Conservation (phyloP, 2,888 invertebrate species). For the Drosophila pegasa region DNA sequence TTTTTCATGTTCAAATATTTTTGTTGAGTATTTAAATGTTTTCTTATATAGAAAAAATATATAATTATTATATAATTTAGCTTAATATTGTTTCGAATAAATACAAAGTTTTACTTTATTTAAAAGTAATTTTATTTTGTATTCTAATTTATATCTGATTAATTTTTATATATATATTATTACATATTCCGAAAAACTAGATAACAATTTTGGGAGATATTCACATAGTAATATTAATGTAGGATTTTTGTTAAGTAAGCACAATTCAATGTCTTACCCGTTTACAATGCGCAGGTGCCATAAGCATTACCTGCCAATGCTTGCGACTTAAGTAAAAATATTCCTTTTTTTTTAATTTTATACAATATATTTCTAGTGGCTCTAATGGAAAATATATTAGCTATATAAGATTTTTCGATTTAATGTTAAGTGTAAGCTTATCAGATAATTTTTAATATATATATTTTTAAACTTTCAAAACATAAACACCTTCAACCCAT, state of each 20-base stretch:
- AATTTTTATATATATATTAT: background rate
- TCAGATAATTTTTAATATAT: too few relatives aligned
- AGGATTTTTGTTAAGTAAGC: background rate
- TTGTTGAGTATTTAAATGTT: background rate
- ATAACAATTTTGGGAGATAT: background rate
- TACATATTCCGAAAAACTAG: background rate
- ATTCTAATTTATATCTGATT: background rate
- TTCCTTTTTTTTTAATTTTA: too few relatives aligned
- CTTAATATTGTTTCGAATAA: too few relatives aligned
- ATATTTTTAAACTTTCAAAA: too few relatives aligned
- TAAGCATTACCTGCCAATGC: background rate
- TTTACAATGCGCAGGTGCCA: slow-evolving; percentile 3
- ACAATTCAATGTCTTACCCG: background rate
- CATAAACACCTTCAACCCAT: too few relatives aligned
- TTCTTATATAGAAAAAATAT: background rate
- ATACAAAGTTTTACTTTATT: background rate
- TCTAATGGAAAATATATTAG: too few relatives aligned
- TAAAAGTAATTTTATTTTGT: background rate
- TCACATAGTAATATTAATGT: background rate
- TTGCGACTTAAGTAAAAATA: background rate
- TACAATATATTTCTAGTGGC: too few relatives aligned
- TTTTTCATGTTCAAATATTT: background rate
- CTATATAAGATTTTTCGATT: too few relatives aligned
- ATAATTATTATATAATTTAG: background rate
- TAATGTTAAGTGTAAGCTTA: too few relatives aligned